Evolutionary conservation across 2,888 invertebrate genomes (phyloP).

Genomic region (Polymixis lichenea): DNA sequence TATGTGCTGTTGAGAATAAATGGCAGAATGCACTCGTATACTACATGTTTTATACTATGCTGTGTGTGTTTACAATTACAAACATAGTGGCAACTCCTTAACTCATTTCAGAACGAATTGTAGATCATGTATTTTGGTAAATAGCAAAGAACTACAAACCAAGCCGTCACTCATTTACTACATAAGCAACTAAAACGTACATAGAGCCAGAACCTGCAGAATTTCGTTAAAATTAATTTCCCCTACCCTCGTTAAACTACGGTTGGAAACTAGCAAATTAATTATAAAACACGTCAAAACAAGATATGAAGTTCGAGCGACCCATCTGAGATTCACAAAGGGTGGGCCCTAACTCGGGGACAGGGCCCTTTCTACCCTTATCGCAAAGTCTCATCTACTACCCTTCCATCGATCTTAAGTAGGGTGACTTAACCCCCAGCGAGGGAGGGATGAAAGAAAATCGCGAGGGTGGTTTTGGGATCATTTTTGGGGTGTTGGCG

Average conservation of each 20-base stretch:
- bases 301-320: slow-evolving; percentile 85
- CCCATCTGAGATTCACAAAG: slow-evolving; percentile 88
- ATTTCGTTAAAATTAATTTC: slow-evolving; percentile 82
- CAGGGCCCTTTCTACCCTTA: slow-evolving; percentile 84
- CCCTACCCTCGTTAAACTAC: slow-evolving; percentile 85
- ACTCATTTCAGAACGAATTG: not conserved
- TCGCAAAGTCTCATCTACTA: slow-evolving; percentile 87
- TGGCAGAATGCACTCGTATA: too few species aligned
- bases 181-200: slow-evolving; percentile 39
- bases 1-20: too few species aligned
- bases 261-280: slow-evolving; percentile 89
- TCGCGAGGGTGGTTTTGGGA: slow-evolving; percentile 81
- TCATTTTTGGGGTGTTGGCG: slow-evolving; percentile 76
- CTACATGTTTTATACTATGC: not conserved
- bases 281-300: slow-evolving; percentile 90
- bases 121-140: not conserved
- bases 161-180: slow-evolving; percentile 27
- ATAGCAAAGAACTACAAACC: not conserved
- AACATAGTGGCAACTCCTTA: not conserved
- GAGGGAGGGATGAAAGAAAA: slow-evolving; percentile 88
- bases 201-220: slow-evolving; percentile 49
- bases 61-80: not conserved
- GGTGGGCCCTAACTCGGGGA: slow-evolving; percentile 85
- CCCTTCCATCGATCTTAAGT: slow-evolving; percentile 90
- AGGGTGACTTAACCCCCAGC: slow-evolving; percentile 87